phyloP scores from a whole-genome alignment of 2,888 invertebrate genomes.

The Hemistola chrysoprasaria region DNA sequence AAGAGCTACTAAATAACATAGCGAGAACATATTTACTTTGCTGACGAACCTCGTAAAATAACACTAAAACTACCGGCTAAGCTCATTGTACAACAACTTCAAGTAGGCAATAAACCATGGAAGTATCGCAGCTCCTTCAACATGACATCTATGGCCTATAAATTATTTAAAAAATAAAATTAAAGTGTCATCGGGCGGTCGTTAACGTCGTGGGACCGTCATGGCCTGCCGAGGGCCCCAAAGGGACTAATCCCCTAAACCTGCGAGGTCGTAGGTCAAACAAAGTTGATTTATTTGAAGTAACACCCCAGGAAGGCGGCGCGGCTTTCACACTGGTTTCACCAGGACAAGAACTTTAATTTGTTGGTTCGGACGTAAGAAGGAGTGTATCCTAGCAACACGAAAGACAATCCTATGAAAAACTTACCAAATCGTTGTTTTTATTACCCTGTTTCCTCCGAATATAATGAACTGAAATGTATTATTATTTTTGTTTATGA shows the following conservation, averaged over 20 bases:
- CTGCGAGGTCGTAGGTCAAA: conserved; percentile 60
- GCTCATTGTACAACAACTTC: too few species aligned
- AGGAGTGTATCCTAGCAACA: too few species aligned
- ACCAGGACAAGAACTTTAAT: conserved; percentile 5
- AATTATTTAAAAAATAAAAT: conserved; percentile 40
- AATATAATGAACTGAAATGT: too few species aligned
- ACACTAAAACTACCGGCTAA: too few species aligned
- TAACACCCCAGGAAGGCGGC: conserved; percentile 18
- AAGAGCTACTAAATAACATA: too few species aligned
- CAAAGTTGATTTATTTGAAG: conserved; percentile 59
- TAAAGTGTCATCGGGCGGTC: conserved; percentile 53
- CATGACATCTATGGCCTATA: conserved; percentile 28
- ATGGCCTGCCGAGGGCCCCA: conserved; percentile 11
- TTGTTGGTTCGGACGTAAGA: conserved; percentile 2
- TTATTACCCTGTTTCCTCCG: too few species aligned
- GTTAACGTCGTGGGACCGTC: conserved; percentile 46
- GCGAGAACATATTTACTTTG: too few species aligned
- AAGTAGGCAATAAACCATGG: not conserved
- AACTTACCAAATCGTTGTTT: too few species aligned
- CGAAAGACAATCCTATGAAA: too few species aligned
- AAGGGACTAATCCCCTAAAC: conserved; percentile 43
- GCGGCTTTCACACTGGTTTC: conserved; percentile 16
- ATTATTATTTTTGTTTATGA: too few species aligned
- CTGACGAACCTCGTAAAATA: too few species aligned
- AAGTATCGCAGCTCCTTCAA: conserved; percentile 20